Percentiles rank a stretch among this genome's conserved stretches.
Evolutionary conservation across 2,113 vertebrate species (phyloP).

Genomic region (Gracilinanus agilis): DNA sequence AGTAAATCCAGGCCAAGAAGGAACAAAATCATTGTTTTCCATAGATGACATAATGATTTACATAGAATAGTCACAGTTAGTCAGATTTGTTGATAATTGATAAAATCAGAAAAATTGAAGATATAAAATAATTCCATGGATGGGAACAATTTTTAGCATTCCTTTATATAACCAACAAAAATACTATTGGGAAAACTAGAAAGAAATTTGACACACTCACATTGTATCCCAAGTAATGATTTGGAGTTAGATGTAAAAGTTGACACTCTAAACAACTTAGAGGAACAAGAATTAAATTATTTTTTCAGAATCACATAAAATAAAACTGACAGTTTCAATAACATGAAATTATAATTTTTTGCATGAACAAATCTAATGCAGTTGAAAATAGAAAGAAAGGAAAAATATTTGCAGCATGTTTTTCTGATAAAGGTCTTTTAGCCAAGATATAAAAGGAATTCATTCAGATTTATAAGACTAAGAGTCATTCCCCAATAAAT

Average conservation of each 20-base stretch:
- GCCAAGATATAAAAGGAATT: background rate
- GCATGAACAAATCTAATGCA: background rate
- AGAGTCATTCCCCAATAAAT: background rate
- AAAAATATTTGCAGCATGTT: background rate
- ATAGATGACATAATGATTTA: background rate
- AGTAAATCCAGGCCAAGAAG: background rate
- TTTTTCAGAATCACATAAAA: background rate
- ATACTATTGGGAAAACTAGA: background rate
- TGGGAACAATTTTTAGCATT: background rate
- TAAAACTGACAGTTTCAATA: background rate
- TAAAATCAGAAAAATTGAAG: background rate
- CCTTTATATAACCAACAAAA: background rate
- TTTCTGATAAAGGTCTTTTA: background rate
- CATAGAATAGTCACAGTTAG: background rate
- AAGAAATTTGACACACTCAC: background rate
- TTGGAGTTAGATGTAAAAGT: background rate
- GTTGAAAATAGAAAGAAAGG: background rate
- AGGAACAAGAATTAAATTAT: background rate
- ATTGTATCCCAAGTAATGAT: background rate
- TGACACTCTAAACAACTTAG: background rate
- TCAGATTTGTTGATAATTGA: background rate
- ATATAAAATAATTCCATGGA: background rate
- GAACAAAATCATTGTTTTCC: background rate
- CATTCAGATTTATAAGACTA: background rate
- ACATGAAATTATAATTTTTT: background rate